Conservation (phyloP, 2,888 invertebrate species). For the Drymonia ruficornis region DNA sequence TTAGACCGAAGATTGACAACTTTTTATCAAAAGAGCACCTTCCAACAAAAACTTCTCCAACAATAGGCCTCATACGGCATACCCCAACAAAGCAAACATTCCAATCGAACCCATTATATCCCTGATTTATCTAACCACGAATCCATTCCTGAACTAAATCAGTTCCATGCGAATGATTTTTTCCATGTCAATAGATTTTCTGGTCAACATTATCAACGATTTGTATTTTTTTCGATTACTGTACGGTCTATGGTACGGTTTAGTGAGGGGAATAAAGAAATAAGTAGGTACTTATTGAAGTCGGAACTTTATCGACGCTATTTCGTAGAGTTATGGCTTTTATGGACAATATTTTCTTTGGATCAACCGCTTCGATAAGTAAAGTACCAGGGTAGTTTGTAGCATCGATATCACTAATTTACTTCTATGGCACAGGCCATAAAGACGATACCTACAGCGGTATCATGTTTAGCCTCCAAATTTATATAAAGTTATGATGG, state of each 20-base stretch:
- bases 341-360: slow-evolving; percentile 1
- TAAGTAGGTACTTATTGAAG: slow-evolving; percentile 13
- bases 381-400: too few relatives aligned
- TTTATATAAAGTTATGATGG: too few relatives aligned
- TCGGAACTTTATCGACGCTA: slow-evolving; percentile 18
- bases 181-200: slow-evolving; percentile 69
- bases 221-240: slow-evolving; percentile 51
- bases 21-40: too few relatives aligned
- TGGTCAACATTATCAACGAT: slow-evolving; percentile 58
- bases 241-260: slow-evolving; percentile 31
- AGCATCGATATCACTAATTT: too few relatives aligned
- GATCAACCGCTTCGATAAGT: background rate
- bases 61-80: background rate
- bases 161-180: slow-evolving; percentile 66
- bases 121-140: slow-evolving; percentile 63
- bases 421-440: too few relatives aligned
- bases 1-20: too few relatives aligned
- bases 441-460: too few relatives aligned
- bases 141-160: slow-evolving; percentile 62
- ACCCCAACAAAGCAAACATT: slow-evolving; percentile 15
- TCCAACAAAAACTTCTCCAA: too few relatives aligned
- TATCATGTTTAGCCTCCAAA: too few relatives aligned
- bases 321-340: slow-evolving; percentile 16
- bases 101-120: slow-evolving; percentile 37
- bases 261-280: slow-evolving; percentile 31